A percentile compares a stretch with the other conserved stretches of the same genome.
Evolutionary conservation across 92 coral and sea anemone genomes (phyloP).

Genomic region (Zoanthus solanderi): DNA sequence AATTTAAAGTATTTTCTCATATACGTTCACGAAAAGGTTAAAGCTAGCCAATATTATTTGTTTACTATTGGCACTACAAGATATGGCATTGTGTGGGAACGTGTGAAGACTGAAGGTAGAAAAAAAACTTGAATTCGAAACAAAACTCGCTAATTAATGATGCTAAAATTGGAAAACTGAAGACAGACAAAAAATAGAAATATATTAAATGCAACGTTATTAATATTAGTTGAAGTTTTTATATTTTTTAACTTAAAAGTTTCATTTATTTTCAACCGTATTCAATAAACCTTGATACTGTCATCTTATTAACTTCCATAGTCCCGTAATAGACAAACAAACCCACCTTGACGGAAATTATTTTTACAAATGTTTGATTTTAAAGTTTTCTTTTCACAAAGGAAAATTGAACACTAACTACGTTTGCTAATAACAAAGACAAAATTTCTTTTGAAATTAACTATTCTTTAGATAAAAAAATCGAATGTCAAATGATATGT

Average conservation of each 20-base stretch:
- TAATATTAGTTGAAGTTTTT: not conserved
- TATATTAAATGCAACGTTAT: not conserved
- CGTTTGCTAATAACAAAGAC: not conserved
- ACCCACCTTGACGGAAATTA: conserved; percentile 35
- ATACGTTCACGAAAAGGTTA: not conserved
- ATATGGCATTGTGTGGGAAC: not conserved
- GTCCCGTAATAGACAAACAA: not conserved
- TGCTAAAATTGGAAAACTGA: not conserved
- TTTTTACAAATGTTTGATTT: conserved; percentile 22
- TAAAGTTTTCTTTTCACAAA: not conserved
- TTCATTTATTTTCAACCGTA: not conserved
- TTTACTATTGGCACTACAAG: not conserved
- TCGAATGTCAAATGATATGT: not conserved
- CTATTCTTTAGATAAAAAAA: not conserved
- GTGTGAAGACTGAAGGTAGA: not conserved
- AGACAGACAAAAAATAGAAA: not conserved
- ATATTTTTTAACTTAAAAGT: no score
- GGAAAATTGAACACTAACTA: not conserved
- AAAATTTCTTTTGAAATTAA: not conserved
- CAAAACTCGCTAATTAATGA: not conserved
- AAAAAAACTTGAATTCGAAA: not conserved
- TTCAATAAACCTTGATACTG: not conserved
- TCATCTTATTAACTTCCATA: conserved; percentile 9
- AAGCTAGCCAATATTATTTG: not conserved
- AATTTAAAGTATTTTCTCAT: not conserved